Percentiles rank a stretch among this genome's conserved stretches.
Evolutionary conservation across 2,888 invertebrate genomes (phyloP).

Genomic region (Sabellastarte sp.): DNA sequence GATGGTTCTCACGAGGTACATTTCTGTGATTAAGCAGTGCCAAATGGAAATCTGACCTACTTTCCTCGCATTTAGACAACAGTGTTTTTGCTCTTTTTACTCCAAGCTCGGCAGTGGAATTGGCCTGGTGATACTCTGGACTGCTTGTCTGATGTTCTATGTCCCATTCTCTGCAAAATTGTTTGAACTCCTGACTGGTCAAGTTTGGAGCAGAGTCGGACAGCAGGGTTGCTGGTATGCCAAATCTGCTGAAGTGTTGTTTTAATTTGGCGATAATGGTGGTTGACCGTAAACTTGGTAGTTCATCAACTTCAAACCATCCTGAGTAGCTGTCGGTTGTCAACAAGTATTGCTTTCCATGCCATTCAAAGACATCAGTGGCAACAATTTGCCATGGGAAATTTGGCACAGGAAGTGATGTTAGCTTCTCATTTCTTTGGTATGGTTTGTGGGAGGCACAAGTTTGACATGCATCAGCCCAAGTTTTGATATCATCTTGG

Average conservation of each 20-base stretch:
- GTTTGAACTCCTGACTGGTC: background rate
- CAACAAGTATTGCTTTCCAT: conserved; percentile 23
- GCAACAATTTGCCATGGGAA: conserved; percentile 29
- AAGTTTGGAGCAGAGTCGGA: background rate
- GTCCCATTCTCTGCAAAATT: no score
- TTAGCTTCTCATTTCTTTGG: conserved; percentile 9
- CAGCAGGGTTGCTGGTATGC: background rate
- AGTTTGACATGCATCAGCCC: background rate
- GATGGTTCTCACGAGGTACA: background rate
- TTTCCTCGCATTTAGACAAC: background rate
- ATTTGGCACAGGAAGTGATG: conserved; percentile 15
- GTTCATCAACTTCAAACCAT: conserved; percentile 26
- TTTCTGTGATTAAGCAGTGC: background rate
- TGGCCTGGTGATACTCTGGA: no score
- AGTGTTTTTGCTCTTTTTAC: background rate
- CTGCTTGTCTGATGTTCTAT: no score
- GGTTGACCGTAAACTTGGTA: conserved; percentile 15
- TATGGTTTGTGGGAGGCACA: background rate
- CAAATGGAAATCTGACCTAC: background rate
- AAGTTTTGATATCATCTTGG: background rate
- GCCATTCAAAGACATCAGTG: conserved; percentile 26
- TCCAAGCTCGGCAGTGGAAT: no score
- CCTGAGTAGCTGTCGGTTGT: conserved; percentile 23
- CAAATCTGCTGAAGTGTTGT: background rate
- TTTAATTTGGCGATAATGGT: conserved; percentile 16